Evolutionary conservation across 2,113 vertebrate species (phyloP).

Genomic region (Phrynocephalus versicolor): DNA sequence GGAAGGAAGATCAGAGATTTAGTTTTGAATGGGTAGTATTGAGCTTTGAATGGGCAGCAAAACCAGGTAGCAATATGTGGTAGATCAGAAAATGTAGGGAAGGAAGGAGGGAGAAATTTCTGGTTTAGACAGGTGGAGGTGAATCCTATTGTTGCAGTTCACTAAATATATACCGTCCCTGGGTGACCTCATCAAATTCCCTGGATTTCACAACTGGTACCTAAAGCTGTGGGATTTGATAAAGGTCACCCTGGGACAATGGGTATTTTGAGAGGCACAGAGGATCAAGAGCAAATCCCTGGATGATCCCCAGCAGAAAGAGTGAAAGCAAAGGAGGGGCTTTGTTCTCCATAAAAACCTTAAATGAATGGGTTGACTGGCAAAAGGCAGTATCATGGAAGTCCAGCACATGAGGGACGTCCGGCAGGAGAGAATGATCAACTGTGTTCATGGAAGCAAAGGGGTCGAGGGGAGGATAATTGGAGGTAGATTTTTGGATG

Average conservation of each 20-base stretch:
- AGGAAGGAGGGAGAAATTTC: not conserved
- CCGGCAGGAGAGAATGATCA: not conserved
- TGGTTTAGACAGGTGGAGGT: not conserved
- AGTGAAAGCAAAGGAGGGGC: not conserved
- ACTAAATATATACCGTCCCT: not conserved
- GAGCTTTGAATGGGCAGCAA: not conserved
- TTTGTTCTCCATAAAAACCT: not conserved
- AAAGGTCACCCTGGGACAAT: not conserved
- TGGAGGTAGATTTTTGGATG: not conserved
- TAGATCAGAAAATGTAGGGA: not conserved
- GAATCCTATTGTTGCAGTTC: not conserved
- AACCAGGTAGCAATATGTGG: not conserved
- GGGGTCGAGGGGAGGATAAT: not conserved
- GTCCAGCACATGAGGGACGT: not conserved
- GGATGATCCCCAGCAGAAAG: not conserved
- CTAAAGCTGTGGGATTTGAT: conserved; percentile 4
- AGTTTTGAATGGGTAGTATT: not conserved
- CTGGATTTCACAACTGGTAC: not conserved
- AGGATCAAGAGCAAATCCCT: not conserved
- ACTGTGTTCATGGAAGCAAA: not conserved
- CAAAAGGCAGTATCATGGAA: not conserved
- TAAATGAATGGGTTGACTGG: not conserved
- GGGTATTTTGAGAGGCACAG: not conserved
- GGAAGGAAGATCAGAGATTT: not conserved
- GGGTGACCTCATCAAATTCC: not conserved